Evolutionary conservation across 2,888 invertebrate species (phyloP), one percentile per base, ranked within the genome.

Genomic region (Spicauda simplicius): DNA sequence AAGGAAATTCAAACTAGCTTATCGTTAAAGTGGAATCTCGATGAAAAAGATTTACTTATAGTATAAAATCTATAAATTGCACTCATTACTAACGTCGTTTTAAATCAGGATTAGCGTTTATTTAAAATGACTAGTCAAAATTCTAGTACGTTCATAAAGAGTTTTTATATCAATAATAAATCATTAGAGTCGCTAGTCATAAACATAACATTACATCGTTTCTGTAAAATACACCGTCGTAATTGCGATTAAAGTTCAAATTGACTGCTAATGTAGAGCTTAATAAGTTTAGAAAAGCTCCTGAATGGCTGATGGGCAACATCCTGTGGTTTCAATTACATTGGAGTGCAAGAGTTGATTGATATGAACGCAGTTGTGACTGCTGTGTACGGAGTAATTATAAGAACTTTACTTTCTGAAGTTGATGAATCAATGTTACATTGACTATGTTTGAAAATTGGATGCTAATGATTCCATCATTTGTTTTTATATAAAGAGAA

Each of bases 261-360:
- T 65, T 59, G 30, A 18, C 7, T 65, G 59, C 48, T 48, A 52
- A 65, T 45, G 41, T 54, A n/a, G 30, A 41, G 60, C 20, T 55
- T 55, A 56, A 60, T 68, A 64, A 62, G 61, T 80, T 80, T 82
- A 82, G 82, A 83, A 87, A 87, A 84, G 84, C 83, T 85, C 68
- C 78, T 87, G 82, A 88, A 87, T 87, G 85, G 79, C 78, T 85
- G 85, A 91, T 90, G 84, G 85, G 87, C 79, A 82, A 85, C 90
- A 88, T 91, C 91, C 91, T 91, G 90, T 82, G 82, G 88, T 82
- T 86, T 89, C 84, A 90, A 88, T 91, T 91, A 88, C 88, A 84
- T 81, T 80, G 80, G 79, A 83, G 79, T 80, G 80, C 83, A 85
- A 81, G 85, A 77, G 81, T 85, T 83, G 83, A 86, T 85, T 85